Conservation (phyloP, 2,113 vertebrate species). For the Eulemur rufifrons region DNA sequence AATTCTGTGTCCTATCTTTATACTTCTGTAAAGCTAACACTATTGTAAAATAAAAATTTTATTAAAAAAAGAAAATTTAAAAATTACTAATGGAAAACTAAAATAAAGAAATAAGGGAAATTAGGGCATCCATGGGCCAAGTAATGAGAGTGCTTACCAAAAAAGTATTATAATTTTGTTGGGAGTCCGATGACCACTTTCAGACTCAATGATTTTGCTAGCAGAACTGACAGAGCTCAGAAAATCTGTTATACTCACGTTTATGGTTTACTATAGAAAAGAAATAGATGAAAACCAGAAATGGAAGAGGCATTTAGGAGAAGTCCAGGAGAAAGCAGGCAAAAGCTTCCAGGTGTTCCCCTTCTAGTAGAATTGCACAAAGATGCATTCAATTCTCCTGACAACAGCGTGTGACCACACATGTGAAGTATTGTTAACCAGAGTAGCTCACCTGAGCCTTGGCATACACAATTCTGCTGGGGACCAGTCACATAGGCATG, state of each 20-base stretch:
- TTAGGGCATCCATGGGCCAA: neutral
- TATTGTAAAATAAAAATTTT: neutral
- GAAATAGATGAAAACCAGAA: neutral
- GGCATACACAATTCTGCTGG: neutral
- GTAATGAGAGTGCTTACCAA: neutral
- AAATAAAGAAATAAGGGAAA: neutral
- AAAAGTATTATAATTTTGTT: neutral
- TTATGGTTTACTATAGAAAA: neutral
- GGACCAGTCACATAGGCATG: neutral
- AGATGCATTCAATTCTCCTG: neutral
- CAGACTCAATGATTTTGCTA: neutral
- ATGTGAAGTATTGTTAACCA: neutral
- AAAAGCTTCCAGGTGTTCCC: neutral
- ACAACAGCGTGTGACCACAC: neutral
- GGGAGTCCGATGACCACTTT: neutral
- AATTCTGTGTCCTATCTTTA: neutral
- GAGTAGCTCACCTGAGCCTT: neutral
- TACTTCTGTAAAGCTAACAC: neutral
- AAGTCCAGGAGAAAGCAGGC: neutral
- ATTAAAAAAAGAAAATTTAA: neutral
- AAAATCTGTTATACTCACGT: neutral
- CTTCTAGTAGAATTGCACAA: neutral
- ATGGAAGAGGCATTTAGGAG: neutral
- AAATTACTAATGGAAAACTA: neutral
- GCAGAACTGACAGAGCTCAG: neutral